These are phyloP conservation scores for Thripadectes ignobilis DNA, from an alignment of 2,797 vertebrate genomes.

Conservation along the genomic window DNA sequence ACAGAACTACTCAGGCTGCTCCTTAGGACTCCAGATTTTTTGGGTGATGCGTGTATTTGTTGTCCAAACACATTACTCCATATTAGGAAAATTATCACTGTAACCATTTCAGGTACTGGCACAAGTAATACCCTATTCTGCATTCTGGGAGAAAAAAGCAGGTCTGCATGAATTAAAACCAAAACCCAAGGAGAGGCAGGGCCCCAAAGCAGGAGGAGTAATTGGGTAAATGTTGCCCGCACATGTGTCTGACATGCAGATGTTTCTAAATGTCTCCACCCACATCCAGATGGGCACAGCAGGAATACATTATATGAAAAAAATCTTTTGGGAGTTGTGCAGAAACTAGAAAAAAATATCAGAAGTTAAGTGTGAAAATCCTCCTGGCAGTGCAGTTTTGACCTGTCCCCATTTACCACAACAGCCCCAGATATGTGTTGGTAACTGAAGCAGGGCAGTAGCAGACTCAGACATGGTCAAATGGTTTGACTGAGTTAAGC, in stretches of 20 bases:
- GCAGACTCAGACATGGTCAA: background rate
- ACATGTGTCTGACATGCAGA: constrained; percentile 36
- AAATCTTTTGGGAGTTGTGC: background rate
- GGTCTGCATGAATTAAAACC: background rate
- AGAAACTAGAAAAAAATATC: constrained; percentile 7
- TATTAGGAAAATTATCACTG: constrained; percentile 12
- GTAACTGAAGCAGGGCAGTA: background rate
- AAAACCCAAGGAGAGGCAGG: background rate
- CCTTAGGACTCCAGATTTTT: constrained; percentile 28
- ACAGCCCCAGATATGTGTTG: constrained; percentile 3
- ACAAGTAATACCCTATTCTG: background rate
- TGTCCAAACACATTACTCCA: constrained; percentile 1
- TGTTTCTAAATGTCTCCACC: constrained; percentile 52
- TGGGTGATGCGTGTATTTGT: background rate
- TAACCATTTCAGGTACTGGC: constrained; percentile 23
- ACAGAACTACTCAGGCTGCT: constrained; percentile 49
- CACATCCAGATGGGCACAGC: constrained; percentile 63
- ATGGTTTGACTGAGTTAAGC: background rate
- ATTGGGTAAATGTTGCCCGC: constrained; percentile 34
- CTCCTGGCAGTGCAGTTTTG: background rate
- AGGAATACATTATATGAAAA: constrained; percentile 29
- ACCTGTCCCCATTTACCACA: constrained; percentile 29
- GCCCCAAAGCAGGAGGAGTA: background rate
- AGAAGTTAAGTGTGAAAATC: constrained; percentile 40
- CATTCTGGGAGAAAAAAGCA: background rate